A percentile compares a stretch with the other conserved stretches of the same genome.
Evolutionary conservation across 2,797 vertebrate species (phyloP).

Genomic region (Phalloptychus januarius): DNA sequence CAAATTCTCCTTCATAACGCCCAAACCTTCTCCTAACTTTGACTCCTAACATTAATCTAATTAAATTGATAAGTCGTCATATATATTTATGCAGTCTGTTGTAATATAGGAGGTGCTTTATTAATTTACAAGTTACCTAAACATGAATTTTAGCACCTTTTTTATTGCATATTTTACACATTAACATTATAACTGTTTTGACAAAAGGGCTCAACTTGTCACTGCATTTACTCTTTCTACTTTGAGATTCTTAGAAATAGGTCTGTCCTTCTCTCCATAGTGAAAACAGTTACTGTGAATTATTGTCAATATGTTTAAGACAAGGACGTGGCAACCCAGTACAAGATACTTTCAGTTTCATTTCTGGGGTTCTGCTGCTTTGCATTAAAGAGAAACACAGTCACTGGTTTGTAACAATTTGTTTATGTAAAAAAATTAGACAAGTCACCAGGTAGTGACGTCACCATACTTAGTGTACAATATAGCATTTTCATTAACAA

Average conservation of each 20-base stretch:
- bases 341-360: conserved; percentile 39
- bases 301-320: background rate
- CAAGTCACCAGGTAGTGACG: conserved; percentile 70
- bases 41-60: background rate
- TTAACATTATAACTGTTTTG: background rate
- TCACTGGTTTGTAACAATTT: conserved; percentile 51
- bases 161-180: background rate
- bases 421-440: conserved; percentile 69
- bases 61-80: background rate
- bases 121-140: background rate
- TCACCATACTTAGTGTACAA: conserved; percentile 76
- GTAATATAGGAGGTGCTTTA: background rate
- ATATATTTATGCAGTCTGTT: background rate
- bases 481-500: conserved; percentile 76
- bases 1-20: background rate
- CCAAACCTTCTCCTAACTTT: background rate
- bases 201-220: background rate
- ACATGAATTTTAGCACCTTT: background rate
- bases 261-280: too few species aligned
- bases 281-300: too few species aligned
- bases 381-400: background rate
- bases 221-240: background rate
- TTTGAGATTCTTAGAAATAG: background rate
- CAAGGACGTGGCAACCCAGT: conserved; percentile 24
- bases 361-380: conserved; percentile 9